Evolutionary conservation across 2,113 vertebrate genomes (phyloP).

Genomic region (Brevimyrus niger): DNA sequence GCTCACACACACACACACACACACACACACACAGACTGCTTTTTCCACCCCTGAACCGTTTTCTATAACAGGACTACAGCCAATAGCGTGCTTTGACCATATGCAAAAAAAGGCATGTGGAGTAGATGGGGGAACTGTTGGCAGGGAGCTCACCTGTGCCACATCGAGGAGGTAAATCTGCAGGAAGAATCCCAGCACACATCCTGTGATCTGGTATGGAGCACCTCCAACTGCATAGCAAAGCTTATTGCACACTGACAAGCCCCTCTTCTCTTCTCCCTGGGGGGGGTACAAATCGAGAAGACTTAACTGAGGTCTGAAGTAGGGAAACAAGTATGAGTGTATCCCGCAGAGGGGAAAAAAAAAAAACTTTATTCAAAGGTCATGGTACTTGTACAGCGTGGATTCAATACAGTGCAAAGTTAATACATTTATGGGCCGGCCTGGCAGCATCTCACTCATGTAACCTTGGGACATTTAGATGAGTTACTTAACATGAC

Average conservation of each 20-base stretch:
- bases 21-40: background rate
- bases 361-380: background rate
- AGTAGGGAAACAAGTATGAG: background rate
- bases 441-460: background rate
- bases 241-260: constrained; percentile 83
- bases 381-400: background rate
- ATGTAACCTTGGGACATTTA: background rate
- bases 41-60: background rate
- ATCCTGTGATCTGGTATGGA: constrained; percentile 93
- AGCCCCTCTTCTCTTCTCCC: constrained; percentile 46
- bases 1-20: background rate
- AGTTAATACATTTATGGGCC: background rate
- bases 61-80: background rate
- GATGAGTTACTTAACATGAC: too few species aligned
- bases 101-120: too few species aligned
- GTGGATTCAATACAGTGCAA: background rate
- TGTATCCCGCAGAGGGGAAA: background rate
- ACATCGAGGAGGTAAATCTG: constrained; percentile 92
- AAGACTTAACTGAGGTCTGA: background rate
- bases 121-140: background rate
- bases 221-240: constrained; percentile 90
- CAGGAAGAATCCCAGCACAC: constrained; percentile 89
- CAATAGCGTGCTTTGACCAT: background rate
- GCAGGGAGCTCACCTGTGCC: constrained; percentile 71
- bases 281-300: constrained; percentile 15